Evolutionary conservation across 2,113 vertebrate genomes (phyloP), one percentile per base, ranked within the genome.

Genomic region (Typhlomys cinereus): DNA sequence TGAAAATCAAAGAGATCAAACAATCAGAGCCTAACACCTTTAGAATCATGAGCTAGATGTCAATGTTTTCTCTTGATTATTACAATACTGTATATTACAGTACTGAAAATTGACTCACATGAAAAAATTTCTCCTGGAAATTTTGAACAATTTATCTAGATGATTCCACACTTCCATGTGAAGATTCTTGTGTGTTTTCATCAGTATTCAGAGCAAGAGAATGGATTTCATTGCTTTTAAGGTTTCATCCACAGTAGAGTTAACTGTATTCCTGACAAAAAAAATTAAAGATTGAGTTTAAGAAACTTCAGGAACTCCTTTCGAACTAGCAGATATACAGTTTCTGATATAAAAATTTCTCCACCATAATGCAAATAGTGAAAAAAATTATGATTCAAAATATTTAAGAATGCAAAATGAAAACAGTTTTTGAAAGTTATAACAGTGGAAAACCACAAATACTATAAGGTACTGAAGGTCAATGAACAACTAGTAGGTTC

Each of bases 291-390:
- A 31, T 21, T 66, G 8, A 48, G 12, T 21, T 91, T 88, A 48
- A 88, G 67, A 93, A 86, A 76, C 23, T 21, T 46, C n/a, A 90
- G 18, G 5, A 67, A 79, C 27, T 31, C 34, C 34, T 79, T 90
- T 59, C 81, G 34, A 81, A 54, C 46, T 90, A 31, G 20, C 29
- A 93, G 18, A 69, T 29, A 85, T 1, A 50, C 67, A 64, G 34
- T 36, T 82, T 90, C 11, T 67, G 14, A 23, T 66, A 17, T 57
- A 39, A 75, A 91, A 92, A 82, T 27, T n/a, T 67, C 90, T 87
- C 67, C 34, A n/a, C 15, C 41, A 44, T 64, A 25, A 21, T 73
- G 54, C 10, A 71, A n/a, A 13, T 88, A 41, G 50, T 59, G 15
- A 27, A 89, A 62, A 23, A 44, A 62, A 62, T 81, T 81, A 62